These are phyloP conservation scores for Eretmochelys imbricata DNA, from an alignment of 2,113 vertebrate genomes.

Conservation along the genomic window DNA sequence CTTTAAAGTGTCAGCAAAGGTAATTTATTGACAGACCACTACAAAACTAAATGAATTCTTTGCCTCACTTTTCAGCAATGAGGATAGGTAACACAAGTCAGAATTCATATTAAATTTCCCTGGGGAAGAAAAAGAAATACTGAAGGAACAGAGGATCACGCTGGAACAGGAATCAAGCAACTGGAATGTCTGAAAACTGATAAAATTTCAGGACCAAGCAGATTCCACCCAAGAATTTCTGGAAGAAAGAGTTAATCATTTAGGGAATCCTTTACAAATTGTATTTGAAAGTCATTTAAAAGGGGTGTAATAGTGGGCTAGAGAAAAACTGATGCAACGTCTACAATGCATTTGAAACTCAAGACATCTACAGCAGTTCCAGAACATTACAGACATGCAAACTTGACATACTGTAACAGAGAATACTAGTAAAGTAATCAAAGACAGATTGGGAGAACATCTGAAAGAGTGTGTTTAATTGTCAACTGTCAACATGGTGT, in stretches of 20 bases:
- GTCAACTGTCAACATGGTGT: background rate
- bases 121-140: slow-evolving; percentile 24
- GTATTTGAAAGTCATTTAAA: background rate
- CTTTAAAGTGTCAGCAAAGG: slow-evolving; percentile 2
- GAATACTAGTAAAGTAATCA: background rate
- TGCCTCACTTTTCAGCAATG: slow-evolving; percentile 21
- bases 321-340: background rate
- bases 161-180: slow-evolving; percentile 58
- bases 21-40: slow-evolving; percentile 11
- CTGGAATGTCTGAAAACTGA: slow-evolving; percentile 10
- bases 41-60: slow-evolving; percentile 12
- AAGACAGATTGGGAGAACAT: background rate
- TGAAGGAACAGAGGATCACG: slow-evolving; percentile 45
- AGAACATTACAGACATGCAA: background rate
- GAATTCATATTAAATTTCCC: slow-evolving; percentile 55
- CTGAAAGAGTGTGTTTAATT: background rate
- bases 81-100: slow-evolving; percentile 44
- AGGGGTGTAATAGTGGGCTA: background rate
- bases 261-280: background rate
- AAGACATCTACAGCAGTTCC: background rate
- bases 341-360: background rate
- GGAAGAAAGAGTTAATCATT: background rate
- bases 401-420: background rate
- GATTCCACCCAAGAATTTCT: background rate
- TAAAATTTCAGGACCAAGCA: background rate